Evolutionary conservation across 92 coral and sea anemone genomes (phyloP), one percentile per base, ranked within the genome.

Genomic region (Parazoanthus atlanticus): DNA sequence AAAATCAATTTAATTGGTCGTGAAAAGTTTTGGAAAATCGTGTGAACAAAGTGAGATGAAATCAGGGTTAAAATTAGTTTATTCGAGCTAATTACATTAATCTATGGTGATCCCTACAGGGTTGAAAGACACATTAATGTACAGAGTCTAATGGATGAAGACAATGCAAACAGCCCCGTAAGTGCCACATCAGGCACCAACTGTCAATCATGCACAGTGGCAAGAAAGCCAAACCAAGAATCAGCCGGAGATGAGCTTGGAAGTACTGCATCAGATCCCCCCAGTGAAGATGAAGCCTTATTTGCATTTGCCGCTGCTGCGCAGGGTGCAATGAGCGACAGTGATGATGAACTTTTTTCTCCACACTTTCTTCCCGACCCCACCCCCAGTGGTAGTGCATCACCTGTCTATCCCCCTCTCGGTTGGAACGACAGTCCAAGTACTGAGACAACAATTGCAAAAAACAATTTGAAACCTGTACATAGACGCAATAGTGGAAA

Each of bases 341-440:
- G 98, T 88, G 98, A 96, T 66, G 94, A 93, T n/a, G 98, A 95
- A 32, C 86, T 94, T 1, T 94, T 96, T 52, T 90, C 98, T 10
- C 56, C 91, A n/a, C 90, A 93, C 77, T 84, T 90, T 28, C 93
- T 95, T 23, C 7, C 54, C 11, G 65, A 84, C 74, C 65, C 66
- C 28, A 28, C 29, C 66, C 64, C 66, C 26, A 32, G 38, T 69
- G 87, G 78, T 5, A 32, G 66, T 6, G 21, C 66, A 16, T 84
- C 87, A 0, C 87, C 87, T 30, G 77, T 72, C 30, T 84, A 67
- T 23, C 87, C 78, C 47, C 78, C 66, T 3, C 17, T 6, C 19
- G 66, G 38, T 32, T 67, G 64, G 28, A 46, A 43, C 13, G 87
- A 28, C 16, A 69, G 66, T 26, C 25, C 87, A 41, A 46, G 78